Percentiles rank a stretch among this genome's conserved stretches.
phyloP scores from a whole-genome alignment of 2,113 vertebrate genomes.

The Crotalus tigris region DNA sequence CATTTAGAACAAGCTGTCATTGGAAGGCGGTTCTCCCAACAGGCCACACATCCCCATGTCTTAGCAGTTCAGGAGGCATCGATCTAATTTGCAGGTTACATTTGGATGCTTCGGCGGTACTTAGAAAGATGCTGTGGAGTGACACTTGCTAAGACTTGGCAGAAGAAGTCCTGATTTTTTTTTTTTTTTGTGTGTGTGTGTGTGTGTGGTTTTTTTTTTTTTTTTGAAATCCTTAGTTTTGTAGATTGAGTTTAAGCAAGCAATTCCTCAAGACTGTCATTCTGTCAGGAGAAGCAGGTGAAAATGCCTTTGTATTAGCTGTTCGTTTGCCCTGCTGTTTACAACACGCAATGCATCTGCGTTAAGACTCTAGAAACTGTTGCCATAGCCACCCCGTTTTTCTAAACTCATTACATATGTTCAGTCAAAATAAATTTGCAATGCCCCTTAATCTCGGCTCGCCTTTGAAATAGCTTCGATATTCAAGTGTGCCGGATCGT shows the following conservation, averaged over 20 bases:
- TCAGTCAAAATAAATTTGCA: neutral
- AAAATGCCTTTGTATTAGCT: constrained; percentile 20
- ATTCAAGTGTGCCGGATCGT: constrained; percentile 24
- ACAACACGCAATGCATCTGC: neutral
- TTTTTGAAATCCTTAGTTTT: constrained; percentile 23
- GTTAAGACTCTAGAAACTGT: neutral
- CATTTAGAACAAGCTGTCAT: constrained; percentile 51
- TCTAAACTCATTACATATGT: neutral
- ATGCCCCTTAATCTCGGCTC: constrained; percentile 27
- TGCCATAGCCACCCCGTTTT: neutral
- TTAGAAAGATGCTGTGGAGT: constrained; percentile 32
- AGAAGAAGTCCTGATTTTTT: neutral
- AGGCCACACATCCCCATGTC: constrained; percentile 45
- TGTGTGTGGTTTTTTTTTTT: neutral
- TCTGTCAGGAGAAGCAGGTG: constrained; percentile 10
- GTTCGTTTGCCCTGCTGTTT: neutral
- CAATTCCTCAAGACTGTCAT: constrained; percentile 14
- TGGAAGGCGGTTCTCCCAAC: constrained; percentile 56
- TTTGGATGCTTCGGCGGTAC: constrained; percentile 43
- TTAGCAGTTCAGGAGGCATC: constrained; percentile 60
- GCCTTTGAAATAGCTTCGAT: constrained; percentile 35
- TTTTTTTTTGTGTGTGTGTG: too few species aligned
- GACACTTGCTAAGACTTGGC: constrained; percentile 42
- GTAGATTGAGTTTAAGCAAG: constrained; percentile 21
- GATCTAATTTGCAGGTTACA: constrained; percentile 60